Percentiles rank a stretch among this genome's conserved stretches.
Evolutionary conservation across 2,888 invertebrate genomes (phyloP).

Genomic region (Junonia oenone): DNA sequence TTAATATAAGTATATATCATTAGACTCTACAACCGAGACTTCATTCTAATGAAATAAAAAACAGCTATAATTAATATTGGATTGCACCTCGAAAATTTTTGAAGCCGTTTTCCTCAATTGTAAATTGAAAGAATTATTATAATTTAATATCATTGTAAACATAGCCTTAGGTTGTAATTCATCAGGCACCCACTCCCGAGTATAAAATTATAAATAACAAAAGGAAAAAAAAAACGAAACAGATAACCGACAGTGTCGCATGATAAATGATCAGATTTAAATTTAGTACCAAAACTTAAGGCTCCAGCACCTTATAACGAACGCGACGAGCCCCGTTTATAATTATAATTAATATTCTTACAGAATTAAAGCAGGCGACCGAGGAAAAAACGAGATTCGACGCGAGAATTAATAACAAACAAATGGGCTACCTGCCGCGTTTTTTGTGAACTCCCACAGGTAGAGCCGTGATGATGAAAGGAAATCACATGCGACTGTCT

Average conservation of each 20-base stretch:
- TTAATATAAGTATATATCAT: background rate
- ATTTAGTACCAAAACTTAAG: constrained; percentile 67
- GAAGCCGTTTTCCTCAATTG: background rate
- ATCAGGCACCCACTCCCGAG: constrained; percentile 37
- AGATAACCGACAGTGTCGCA: constrained; percentile 74
- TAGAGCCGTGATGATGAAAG: constrained; percentile 70
- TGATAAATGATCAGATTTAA: constrained; percentile 77
- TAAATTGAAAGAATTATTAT: background rate
- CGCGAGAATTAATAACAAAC: constrained; percentile 80
- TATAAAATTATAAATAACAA: constrained; percentile 37
- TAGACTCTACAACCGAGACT: background rate
- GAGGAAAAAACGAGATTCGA: constrained; percentile 68
- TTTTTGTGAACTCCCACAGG: constrained; percentile 76
- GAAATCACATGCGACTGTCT: constrained; percentile 72
- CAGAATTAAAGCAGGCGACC: constrained; percentile 74
- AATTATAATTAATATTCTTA: constrained; percentile 80
- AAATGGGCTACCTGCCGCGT: constrained; percentile 79
- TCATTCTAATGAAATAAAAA: background rate
- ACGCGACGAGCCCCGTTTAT: constrained; percentile 73
- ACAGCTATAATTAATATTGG: background rate
- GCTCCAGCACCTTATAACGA: constrained; percentile 60
- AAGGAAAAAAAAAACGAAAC: constrained; percentile 53
- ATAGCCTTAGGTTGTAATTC: constrained; percentile 36
- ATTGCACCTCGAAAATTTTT: background rate
- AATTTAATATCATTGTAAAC: constrained; percentile 25